A percentile compares a stretch with the other conserved stretches of the same genome.
phyloP scores from a whole-genome alignment of 2,113 vertebrate genomes.

The Heterochromis multidens region DNA sequence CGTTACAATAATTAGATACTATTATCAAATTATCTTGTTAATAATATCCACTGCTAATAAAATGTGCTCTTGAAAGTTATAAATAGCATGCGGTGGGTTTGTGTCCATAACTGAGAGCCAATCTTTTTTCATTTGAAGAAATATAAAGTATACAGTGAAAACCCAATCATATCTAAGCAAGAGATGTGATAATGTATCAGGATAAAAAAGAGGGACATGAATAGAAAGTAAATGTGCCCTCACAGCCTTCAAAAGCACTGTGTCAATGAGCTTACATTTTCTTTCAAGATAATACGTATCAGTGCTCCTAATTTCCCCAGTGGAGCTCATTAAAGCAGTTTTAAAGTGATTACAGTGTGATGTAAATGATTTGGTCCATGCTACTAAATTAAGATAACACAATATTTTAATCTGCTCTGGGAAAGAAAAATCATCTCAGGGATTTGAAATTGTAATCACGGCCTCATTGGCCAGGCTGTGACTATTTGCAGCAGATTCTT shows the following conservation, averaged over 20 bases:
- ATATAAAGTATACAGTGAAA: not conserved
- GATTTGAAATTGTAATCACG: not conserved
- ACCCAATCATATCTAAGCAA: rapidly evolving
- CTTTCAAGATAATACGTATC: not conserved
- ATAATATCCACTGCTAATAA: not conserved
- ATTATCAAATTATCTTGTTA: not conserved
- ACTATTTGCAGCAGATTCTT: not conserved
- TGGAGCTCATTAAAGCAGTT: not conserved
- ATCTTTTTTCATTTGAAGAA: not conserved
- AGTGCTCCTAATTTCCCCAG: not conserved
- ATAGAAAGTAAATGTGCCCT: not conserved
- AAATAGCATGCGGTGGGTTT: not conserved
- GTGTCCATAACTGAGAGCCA: not conserved
- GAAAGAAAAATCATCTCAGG: not conserved
- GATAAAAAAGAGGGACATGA: not conserved
- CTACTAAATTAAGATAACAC: not conserved
- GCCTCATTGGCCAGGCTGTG: rapidly evolving
- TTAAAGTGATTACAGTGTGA: not conserved
- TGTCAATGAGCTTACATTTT: not conserved
- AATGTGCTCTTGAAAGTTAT: not conserved
- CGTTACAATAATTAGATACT: not conserved
- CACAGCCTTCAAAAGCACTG: not conserved
- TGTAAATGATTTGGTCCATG: not conserved
- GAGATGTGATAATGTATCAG: not conserved
- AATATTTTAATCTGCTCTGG: not conserved